Evolutionary conservation across 2,888 invertebrate species (phyloP).

Genomic region (Thecophora atra): DNA sequence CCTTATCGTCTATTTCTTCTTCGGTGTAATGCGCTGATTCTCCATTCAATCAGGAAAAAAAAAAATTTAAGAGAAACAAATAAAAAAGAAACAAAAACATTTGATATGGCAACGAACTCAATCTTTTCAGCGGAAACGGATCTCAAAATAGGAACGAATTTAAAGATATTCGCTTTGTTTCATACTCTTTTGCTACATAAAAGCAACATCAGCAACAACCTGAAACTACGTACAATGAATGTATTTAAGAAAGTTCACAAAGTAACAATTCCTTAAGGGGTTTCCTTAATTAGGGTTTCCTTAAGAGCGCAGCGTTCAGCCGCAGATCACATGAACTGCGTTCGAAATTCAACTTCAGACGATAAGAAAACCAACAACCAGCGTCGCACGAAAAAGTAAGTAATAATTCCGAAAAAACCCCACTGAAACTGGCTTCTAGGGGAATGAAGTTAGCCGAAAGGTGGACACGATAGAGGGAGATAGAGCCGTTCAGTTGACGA

Average conservation of each 20-base stretch:
- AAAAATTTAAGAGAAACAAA: constrained; percentile 17
- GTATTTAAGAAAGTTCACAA: constrained; percentile 1
- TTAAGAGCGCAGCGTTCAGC: neutral
- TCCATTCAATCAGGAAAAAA: neutral
- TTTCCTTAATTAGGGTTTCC: constrained; percentile 1
- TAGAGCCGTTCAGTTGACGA: too few species aligned
- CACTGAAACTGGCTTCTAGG: neutral
- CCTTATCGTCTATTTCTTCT: neutral
- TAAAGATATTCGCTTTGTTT: neutral
- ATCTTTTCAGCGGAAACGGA: neutral
- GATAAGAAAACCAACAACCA: constrained; percentile 25
- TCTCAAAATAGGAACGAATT: constrained; percentile 1
- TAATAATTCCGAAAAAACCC: too few species aligned
- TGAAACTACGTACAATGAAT: neutral
- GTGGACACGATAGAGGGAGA: too few species aligned
- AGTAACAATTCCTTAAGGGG: neutral
- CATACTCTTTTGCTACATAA: neutral
- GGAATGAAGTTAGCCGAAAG: too few species aligned
- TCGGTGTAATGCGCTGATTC: too few species aligned
- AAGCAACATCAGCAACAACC: neutral
- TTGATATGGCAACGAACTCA: neutral
- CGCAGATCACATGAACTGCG: constrained; percentile 13
- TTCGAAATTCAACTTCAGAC: constrained; percentile 18
- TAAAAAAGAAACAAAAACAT: neutral
- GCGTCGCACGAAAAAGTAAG: too few species aligned